Percentiles rank a stretch among this genome's conserved stretches.
phyloP scores from a whole-genome alignment of 2,113 vertebrate genomes.

The Campylomormyrus tamandua region DNA sequence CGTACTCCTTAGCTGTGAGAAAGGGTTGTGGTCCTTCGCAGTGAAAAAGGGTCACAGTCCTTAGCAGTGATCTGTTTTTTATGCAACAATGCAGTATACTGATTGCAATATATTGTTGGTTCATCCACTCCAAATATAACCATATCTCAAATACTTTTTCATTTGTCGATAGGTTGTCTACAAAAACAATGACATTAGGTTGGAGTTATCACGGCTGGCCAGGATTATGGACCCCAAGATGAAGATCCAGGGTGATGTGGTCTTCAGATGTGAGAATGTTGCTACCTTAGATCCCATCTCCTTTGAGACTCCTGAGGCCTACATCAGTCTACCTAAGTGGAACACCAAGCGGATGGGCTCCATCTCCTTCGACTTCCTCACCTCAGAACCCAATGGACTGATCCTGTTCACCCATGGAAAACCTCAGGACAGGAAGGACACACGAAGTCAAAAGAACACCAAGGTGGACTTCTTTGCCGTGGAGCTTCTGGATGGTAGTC shows the following conservation, averaged over 20 bases:
- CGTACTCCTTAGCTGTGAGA: background rate
- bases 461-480: constrained; percentile 99
- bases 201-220: constrained; percentile 92
- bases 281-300: constrained; percentile 93
- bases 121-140: background rate
- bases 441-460: constrained; percentile 89
- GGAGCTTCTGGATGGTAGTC: constrained; percentile 88
- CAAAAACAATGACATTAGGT: constrained; percentile 97
- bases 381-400: constrained; percentile 91
- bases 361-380: constrained; percentile 95
- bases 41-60: background rate
- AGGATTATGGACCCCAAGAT: constrained; percentile 95
- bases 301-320: constrained; percentile 96
- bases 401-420: constrained; percentile 97
- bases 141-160: background rate
- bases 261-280: constrained; percentile 92
- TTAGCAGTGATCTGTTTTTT: background rate
- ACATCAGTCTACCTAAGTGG: constrained; percentile 96
- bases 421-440: constrained; percentile 87
- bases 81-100: background rate
- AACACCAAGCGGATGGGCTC: constrained; percentile 98
- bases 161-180: constrained; percentile 79
- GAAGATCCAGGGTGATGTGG: constrained; percentile 97
- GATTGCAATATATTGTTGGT: background rate
- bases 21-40: background rate